Evolutionary conservation across 2,888 invertebrate genomes (phyloP), one percentile per base, ranked within the genome.

Genomic region (Chesias legatella): DNA sequence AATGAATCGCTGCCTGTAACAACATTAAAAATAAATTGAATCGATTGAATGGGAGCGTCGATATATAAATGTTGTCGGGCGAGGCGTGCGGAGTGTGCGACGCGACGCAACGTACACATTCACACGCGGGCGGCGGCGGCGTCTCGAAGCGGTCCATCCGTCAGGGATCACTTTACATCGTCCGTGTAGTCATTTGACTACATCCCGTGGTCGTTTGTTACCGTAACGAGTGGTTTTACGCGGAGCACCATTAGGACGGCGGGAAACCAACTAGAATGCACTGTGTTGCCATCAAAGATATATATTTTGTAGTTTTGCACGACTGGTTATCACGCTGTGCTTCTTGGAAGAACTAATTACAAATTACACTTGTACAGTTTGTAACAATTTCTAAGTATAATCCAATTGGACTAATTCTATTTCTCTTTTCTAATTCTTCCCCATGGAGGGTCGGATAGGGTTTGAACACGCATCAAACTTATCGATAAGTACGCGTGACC

Each of bases 21-120:
- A 47, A n/a, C 22, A 5, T 50, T 44, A 50, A 51, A 45, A 53
- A 44, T 55, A 53, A 53, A 58, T 58, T 46, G 52, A 46, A 41
- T 45, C 34, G 45, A 43, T 47, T 49, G 55, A 51, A 55, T 49
- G 52, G 26, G 43, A 20, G 10, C 32, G 27, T 51, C 47, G 33
- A 24, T 24, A 36, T 8, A 50, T 53, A 46, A 50, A 50, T 43
- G 40, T 35, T 20, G 9, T 20, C n/a, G n/a, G n/a, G n/a, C n/a
- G n/a, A n/a, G n/a, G n/a, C n/a, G n/a, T n/a, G n/a, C n/a, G n/a
- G n/a, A n/a, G n/a, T n/a, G 13, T 17, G 13, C 13, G 44, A 43
- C n/a, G n/a, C n/a, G n/a, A n/a, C n/a, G n/a, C n/a, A n/a, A n/a
- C n/a, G n/a, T n/a, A n/a, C n/a, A n/a, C 49, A 43, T 45, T 48